These are phyloP conservation scores for Pseudococcus longispinus DNA, from an alignment of 2,888 invertebrate species.

Conservation along the genomic window DNA sequence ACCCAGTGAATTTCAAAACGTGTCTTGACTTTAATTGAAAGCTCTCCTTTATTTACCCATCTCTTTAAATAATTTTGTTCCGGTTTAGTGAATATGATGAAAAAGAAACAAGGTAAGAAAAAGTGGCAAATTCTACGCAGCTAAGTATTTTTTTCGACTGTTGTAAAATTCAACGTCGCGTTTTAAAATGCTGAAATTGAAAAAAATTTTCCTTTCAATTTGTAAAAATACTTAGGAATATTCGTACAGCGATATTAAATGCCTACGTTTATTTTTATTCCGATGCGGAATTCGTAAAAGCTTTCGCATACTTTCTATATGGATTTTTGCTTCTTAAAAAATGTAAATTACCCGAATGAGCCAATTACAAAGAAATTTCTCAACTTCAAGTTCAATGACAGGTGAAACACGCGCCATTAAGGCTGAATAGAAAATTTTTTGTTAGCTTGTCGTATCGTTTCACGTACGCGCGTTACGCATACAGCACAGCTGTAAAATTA, in stretches of 20 bases:
- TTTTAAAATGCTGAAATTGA: not conserved
- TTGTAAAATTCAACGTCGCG: too few species aligned
- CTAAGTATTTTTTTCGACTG: too few species aligned
- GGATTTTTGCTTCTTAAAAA: not conserved
- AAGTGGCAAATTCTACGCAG: too few species aligned
- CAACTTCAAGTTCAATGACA: constrained; percentile 31
- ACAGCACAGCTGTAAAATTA: not conserved
- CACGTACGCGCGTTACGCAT: not conserved
- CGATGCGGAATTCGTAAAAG: not conserved
- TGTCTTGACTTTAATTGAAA: too few species aligned
- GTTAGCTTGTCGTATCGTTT: not conserved
- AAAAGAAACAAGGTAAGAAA: too few species aligned
- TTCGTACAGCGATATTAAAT: not conserved
- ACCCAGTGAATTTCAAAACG: too few species aligned
- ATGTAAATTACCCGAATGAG: not conserved
- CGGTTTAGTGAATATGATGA: too few species aligned
- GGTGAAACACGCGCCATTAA: not conserved
- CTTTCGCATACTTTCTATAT: not conserved
- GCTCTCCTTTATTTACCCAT: too few species aligned
- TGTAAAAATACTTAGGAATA: not conserved
- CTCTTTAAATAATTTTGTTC: too few species aligned
- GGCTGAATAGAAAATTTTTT: not conserved
- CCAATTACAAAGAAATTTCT: not conserved
- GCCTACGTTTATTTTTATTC: not conserved
- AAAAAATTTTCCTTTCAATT: not conserved